phyloP scores from a whole-genome alignment of 2,113 vertebrate genomes.

The Ondatra zibethicus region DNA sequence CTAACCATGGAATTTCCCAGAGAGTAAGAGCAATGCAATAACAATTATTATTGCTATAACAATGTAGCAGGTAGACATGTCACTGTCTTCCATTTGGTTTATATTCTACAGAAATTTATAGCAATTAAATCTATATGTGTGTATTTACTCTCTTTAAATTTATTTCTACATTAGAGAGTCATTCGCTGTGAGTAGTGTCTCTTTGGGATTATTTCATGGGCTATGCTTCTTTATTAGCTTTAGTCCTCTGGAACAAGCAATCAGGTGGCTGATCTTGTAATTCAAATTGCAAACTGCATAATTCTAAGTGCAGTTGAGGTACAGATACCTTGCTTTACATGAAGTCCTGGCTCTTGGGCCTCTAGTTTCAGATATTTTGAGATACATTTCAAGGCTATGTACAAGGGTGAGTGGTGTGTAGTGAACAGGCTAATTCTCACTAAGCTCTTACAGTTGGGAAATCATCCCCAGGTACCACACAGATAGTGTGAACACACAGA shows the following conservation, averaged over 20 bases:
- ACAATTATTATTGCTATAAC: neutral
- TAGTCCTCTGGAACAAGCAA: neutral
- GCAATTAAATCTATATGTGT: neutral
- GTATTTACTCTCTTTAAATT: conserved; percentile 15
- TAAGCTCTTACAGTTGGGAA: neutral
- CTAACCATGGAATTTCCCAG: neutral
- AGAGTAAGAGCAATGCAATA: neutral
- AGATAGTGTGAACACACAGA: neutral
- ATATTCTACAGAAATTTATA: conserved; percentile 56
- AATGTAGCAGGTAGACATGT: neutral
- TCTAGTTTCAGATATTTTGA: conserved; percentile 29
- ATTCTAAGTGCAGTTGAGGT: neutral
- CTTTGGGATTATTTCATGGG: conserved; percentile 18
- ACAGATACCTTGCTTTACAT: neutral
- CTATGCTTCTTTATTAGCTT: conserved; percentile 50
- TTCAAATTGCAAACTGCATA: conserved; percentile 40
- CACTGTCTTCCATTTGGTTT: conserved; percentile 43
- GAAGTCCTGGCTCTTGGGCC: neutral
- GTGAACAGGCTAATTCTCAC: neutral
- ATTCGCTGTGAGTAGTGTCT: conserved; percentile 36
- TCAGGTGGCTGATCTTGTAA: neutral
- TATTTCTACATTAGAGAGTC: conserved; percentile 38
- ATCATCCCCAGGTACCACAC: neutral
- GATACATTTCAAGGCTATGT: neutral
- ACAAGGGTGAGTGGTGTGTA: neutral